A percentile compares a stretch with the other conserved stretches of the same genome.
These are phyloP conservation scores for Ceyx erithaca DNA, from an alignment of 2,797 vertebrate genomes.

Conservation along the genomic window DNA sequence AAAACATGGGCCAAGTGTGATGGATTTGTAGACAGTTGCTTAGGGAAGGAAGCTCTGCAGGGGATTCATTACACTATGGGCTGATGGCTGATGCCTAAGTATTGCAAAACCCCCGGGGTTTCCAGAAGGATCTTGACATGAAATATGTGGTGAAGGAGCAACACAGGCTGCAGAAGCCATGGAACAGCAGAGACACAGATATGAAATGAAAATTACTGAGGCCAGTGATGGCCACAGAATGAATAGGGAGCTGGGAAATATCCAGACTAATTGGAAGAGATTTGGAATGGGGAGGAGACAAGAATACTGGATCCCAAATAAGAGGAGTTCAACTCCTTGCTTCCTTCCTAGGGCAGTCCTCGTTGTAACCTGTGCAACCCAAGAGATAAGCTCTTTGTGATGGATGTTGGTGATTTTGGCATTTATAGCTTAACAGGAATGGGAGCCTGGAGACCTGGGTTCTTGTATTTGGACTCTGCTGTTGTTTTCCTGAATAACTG, in stretches of 20 bases:
- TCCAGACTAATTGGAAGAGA: neutral
- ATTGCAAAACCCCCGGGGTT: neutral
- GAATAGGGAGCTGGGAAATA: neutral
- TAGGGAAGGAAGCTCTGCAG: neutral
- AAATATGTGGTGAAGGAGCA: neutral
- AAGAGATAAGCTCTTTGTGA: neutral
- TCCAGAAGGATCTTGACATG: neutral
- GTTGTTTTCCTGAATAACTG: neutral
- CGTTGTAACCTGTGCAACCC: neutral
- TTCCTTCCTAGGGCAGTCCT: neutral
- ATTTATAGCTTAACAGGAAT: neutral
- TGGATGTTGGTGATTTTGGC: neutral
- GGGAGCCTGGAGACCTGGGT: neutral
- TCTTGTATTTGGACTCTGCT: neutral
- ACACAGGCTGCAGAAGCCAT: neutral
- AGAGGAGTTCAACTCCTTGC: neutral
- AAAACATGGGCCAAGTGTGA: slow-evolving; percentile 11
- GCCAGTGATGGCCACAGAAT: neutral
- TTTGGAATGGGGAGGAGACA: neutral
- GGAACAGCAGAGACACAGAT: neutral
- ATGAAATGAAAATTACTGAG: neutral
- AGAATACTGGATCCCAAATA: neutral
- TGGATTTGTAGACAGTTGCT: slow-evolving; percentile 7
- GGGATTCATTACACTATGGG: neutral
- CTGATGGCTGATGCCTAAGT: neutral